A percentile compares a stretch with the other conserved stretches of the same genome.
Conservation (phyloP, 2,797 vertebrate species). For the Salmo trutta region DNA sequence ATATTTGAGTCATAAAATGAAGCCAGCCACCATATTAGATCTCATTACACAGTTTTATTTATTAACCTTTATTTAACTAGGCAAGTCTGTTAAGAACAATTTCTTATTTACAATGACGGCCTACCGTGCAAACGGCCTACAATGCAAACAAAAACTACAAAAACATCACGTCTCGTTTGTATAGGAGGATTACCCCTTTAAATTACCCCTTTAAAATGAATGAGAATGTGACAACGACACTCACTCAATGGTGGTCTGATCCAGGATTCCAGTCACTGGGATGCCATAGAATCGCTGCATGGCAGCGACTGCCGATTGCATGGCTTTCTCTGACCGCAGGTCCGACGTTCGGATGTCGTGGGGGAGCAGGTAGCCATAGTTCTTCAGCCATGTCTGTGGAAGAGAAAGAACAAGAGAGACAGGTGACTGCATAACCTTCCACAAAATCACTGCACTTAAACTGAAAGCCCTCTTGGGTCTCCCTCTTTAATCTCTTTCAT, state of each 20-base stretch:
- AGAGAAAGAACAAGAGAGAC: constrained; percentile 25
- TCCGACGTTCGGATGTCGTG: constrained; percentile 83
- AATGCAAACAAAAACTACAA: no score
- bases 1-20: no score
- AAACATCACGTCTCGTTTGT: no score
- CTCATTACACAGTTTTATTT: no score
- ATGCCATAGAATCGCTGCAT: constrained; percentile 95
- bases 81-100: no score
- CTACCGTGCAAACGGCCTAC: no score
- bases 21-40: no score
- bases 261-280: constrained; percentile 87
- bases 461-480: background rate
- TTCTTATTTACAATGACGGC: no score
- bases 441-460: background rate
- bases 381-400: constrained; percentile 88
- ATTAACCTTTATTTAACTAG: no score
- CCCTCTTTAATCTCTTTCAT: background rate
- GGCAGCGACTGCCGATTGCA: constrained; percentile 88
- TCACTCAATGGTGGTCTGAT: constrained; percentile 89
- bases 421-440: background rate
- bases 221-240: constrained; percentile 39
- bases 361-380: constrained; percentile 89
- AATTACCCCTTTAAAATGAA: background rate
- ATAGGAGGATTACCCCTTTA: no score
- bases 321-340: constrained; percentile 85